Evolutionary conservation across 2,113 vertebrate genomes (phyloP), one percentile per base, ranked within the genome.

Genomic region (Poecilia latipinna): DNA sequence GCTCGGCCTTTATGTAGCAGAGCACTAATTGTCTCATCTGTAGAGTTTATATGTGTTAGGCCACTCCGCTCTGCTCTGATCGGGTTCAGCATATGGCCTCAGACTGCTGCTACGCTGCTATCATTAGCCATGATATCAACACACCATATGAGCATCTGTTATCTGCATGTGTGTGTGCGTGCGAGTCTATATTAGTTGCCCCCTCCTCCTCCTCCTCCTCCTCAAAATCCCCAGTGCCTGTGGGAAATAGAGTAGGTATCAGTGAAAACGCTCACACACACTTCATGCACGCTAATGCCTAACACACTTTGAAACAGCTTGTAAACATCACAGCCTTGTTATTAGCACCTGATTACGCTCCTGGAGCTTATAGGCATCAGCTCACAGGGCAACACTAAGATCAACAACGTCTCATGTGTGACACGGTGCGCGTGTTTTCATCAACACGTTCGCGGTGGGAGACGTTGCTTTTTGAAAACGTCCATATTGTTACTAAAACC

Each of bases 301-400:
- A 75, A 44, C 84, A 44, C 6, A 31, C 70, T 78, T 78, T 86
- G 65, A 83, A 90, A 86, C 82, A 87, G 92, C 84, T 87, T 90
- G 91, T 91, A 91, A 90, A 89, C 89, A 92, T 86, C 81, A 54
- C 80, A 84, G 86, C 63, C 80, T 86, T 88, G 85, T 91, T 91
- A 91, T 90, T 88, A 90, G 86, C 86, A 91, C 85, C 87, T 89
- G 88, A 92, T 92, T 89, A 88, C 86, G 70, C 78, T 71, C 68
- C 74, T 82, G 83, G 78, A 91, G 88, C 82, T 88, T 63, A 29
- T 29, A 82, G 68, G 77, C 68, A 33, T 42, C 22, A 0, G 80
- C 88, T 89, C 71, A 81, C 68, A 87, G 72, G 82, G 63, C 77
- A 77, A 74, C 77, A 80, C 77, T 85, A 44, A 86, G 80, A 91